phyloP scores from a whole-genome alignment of 2,113 vertebrate species.

The Cavia porcellus region DNA sequence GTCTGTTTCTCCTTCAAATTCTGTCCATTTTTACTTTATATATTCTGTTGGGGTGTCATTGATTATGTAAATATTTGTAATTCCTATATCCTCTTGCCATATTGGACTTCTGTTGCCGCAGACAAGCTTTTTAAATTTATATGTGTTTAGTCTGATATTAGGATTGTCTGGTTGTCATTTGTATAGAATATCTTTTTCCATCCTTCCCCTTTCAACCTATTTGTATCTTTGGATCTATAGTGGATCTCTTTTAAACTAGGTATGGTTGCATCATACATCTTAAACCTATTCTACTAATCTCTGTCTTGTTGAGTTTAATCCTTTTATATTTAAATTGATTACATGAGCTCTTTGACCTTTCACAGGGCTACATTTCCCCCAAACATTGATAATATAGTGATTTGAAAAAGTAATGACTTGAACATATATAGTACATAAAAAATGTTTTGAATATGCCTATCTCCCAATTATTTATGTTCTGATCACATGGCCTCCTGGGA shows the following conservation, averaged over 20 bases:
- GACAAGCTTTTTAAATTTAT: not conserved
- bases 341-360: not conserved
- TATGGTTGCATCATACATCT: not conserved
- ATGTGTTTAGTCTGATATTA: not conserved
- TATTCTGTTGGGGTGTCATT: not conserved
- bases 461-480: not conserved
- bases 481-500: not conserved
- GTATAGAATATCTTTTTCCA: not conserved
- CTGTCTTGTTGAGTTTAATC: not conserved
- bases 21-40: not conserved
- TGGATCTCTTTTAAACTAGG: not conserved
- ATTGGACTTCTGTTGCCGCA: not conserved
- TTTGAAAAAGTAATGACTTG: not conserved
- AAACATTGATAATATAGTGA: not conserved
- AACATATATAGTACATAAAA: not conserved
- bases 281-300: not conserved
- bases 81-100: not conserved
- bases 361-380: too few species aligned
- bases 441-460: not conserved
- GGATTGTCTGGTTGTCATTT: not conserved
- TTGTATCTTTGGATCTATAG: not conserved
- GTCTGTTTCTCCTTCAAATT: not conserved
- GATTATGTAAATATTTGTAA: not conserved
- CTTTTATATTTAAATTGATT: not conserved
- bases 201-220: not conserved